Conservation (phyloP, 2,113 vertebrate species). For the Melanostigma gelatinosum region DNA sequence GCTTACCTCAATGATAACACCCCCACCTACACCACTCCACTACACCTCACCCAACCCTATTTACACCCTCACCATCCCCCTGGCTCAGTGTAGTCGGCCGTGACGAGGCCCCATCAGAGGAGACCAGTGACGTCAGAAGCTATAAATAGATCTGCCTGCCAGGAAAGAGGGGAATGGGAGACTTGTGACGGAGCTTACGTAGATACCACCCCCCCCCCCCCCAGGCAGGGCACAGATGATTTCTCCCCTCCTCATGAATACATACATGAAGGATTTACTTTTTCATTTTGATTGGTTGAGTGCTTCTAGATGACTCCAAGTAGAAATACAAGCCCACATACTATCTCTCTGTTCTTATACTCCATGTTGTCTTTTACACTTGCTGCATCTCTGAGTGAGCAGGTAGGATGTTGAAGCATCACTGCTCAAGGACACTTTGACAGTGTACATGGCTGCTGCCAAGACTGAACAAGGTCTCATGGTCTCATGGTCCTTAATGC, state of each 20-base stretch:
- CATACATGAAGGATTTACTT: conserved; percentile 18
- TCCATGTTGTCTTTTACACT: neutral
- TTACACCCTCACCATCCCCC: conserved; percentile 13
- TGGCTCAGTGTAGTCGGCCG: conserved; percentile 50
- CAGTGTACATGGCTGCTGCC: neutral
- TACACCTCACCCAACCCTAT: conserved; percentile 21
- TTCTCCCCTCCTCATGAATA: conserved; percentile 30
- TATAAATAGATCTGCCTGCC: conserved; percentile 74
- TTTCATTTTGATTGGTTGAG: conserved; percentile 2
- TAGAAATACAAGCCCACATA: neutral
- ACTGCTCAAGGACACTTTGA: conserved; percentile 31
- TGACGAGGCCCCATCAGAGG: conserved; percentile 73
- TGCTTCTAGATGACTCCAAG: neutral
- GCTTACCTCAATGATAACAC: conserved; percentile 65
- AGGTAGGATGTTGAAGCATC: neutral
- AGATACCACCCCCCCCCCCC: conserved; percentile 1
- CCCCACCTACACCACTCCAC: conserved; percentile 22
- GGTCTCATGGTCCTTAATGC: neutral
- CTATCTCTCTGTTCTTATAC: neutral
- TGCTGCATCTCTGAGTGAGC: neutral
- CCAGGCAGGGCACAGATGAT: conserved; percentile 14
- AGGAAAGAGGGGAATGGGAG: conserved; percentile 65
- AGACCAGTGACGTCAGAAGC: conserved; percentile 71
- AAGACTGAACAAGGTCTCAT: neutral
- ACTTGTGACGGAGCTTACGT: conserved; percentile 59